phyloP scores from a whole-genome alignment of 2,888 invertebrate genomes.

The Drosophila nr. perissopoda region DNA sequence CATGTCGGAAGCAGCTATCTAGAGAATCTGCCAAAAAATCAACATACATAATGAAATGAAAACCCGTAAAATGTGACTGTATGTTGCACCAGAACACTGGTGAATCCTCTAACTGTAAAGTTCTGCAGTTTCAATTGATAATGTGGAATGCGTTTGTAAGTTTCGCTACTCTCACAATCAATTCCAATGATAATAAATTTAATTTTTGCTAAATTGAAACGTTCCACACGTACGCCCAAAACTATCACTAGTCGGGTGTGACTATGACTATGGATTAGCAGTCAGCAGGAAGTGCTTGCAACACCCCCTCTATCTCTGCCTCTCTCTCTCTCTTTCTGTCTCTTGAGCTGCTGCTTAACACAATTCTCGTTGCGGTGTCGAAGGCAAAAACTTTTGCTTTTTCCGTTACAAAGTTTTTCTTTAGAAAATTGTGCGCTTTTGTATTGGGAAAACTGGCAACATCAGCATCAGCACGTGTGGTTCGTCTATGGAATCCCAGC shows the following conservation, averaged over 20 bases:
- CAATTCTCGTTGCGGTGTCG: conserved; percentile 78
- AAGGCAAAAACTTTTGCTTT: conserved; percentile 76
- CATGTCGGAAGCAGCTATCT: not conserved
- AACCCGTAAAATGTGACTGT: not conserved
- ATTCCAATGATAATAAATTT: conserved; percentile 79
- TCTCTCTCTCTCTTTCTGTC: conserved; percentile 16
- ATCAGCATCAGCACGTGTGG: conserved; percentile 62
- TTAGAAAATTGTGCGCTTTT: conserved; percentile 78
- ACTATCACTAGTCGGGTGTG: conserved; percentile 78
- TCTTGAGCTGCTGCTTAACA: conserved; percentile 63
- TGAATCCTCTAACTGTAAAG: not conserved
- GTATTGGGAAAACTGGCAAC: conserved; percentile 64
- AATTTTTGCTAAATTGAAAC: conserved; percentile 79
- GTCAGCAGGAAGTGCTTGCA: conserved; percentile 65
- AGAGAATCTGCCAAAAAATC: not conserved
- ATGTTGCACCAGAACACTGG: not conserved
- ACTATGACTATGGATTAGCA: conserved; percentile 76
- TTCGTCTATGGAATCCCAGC: conserved; percentile 32
- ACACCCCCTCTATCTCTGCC: not conserved
- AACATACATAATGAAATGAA: conserved; percentile 15
- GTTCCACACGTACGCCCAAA: conserved; percentile 80
- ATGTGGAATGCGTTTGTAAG: not conserved
- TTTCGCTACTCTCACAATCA: conserved; percentile 59
- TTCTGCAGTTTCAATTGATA: not conserved
- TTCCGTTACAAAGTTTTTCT: conserved; percentile 80